Conservation (phyloP, 2,888 invertebrate genomes). For the Aspidiotus rigidus region DNA sequence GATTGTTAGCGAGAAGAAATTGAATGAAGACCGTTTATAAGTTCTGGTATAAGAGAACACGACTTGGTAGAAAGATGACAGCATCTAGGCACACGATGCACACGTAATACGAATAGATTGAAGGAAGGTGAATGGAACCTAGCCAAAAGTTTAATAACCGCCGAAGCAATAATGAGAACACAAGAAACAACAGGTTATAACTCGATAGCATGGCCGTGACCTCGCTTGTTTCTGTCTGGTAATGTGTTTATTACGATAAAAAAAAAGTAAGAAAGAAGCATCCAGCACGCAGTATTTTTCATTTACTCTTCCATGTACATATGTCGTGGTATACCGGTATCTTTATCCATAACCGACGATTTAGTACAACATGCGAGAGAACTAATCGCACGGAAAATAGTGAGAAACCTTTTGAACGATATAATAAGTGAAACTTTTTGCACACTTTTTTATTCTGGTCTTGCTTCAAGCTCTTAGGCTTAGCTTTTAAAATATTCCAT, state of each 20-base stretch:
- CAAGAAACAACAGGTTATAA: constrained; percentile 28
- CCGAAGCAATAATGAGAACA: constrained; percentile 19
- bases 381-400: no score
- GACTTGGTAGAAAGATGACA: constrained; percentile 6
- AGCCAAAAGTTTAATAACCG: constrained; percentile 30
- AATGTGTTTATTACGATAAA: constrained; percentile 13
- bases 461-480: no score
- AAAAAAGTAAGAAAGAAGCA: not conserved
- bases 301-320: no score
- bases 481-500: no score
- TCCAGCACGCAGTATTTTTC: no score
- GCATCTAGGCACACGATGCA: constrained; percentile 14
- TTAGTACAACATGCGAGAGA: no score
- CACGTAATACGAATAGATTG: not conserved
- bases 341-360: no score
- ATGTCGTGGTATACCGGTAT: no score
- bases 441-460: no score
- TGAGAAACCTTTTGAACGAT: no score
- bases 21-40: not conserved
- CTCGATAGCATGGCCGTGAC: constrained; percentile 27
- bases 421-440: no score
- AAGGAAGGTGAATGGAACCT: constrained; percentile 26
- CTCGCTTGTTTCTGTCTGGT: constrained; percentile 28
- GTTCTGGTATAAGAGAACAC: not conserved
- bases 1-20: constrained; percentile 1